Evolutionary conservation across 2,888 invertebrate genomes (phyloP).

Genomic region (Cataglyphis albicans): DNA sequence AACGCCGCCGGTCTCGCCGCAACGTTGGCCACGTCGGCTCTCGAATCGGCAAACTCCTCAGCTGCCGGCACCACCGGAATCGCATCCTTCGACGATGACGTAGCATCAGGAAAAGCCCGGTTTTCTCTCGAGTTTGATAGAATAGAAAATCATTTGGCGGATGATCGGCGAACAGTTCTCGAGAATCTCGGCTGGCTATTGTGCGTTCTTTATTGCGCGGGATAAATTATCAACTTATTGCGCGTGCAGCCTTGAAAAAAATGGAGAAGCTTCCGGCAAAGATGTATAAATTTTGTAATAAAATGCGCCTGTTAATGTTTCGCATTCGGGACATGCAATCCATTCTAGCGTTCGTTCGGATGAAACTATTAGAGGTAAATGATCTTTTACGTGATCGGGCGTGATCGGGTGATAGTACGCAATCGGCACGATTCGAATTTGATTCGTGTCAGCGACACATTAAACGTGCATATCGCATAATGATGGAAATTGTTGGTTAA

Average conservation of each 20-base stretch:
- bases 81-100: slow-evolving; percentile 79
- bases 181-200: not conserved
- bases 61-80: slow-evolving; percentile 78
- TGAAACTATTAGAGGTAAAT: slow-evolving; percentile 2
- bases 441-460: not conserved
- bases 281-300: not conserved
- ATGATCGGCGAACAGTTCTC: slow-evolving; percentile 6
- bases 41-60: slow-evolving; percentile 78
- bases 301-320: slow-evolving; percentile 22
- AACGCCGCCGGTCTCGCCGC: slow-evolving; percentile 92
- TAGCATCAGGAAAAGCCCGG: slow-evolving; percentile 72
- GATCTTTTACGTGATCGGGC: not conserved
- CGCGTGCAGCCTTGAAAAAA: not conserved
- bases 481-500: slow-evolving; percentile 37
- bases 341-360: not conserved
- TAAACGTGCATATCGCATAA: slow-evolving; percentile 1
- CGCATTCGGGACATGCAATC: slow-evolving; percentile 3
- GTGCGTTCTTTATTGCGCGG: not conserved
- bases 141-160: slow-evolving; percentile 35
- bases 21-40: slow-evolving; percentile 87
- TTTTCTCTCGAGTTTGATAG: slow-evolving; percentile 64
- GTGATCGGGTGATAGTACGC: not conserved
- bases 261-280: not conserved
- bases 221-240: not conserved
- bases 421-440: not conserved